Conservation (phyloP, 2,888 invertebrate species). For the Gibbula magus region DNA sequence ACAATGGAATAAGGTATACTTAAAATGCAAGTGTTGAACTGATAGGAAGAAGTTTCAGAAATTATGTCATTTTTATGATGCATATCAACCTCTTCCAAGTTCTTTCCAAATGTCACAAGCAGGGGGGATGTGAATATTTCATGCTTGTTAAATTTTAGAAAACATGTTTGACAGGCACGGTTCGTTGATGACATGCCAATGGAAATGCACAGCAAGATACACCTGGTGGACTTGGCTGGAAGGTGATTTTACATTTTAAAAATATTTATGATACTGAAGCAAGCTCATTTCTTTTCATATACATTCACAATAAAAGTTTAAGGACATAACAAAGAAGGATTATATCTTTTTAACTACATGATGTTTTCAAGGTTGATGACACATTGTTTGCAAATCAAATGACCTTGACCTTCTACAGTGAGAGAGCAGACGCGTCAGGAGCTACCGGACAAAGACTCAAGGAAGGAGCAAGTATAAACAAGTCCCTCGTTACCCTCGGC, state of each 20-base stretch:
- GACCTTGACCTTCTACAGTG: conserved; percentile 62
- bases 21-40: no score
- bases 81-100: not conserved
- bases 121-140: not conserved
- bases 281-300: no score
- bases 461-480: conserved; percentile 84
- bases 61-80: no score
- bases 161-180: conserved; percentile 65
- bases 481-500: conserved; percentile 86
- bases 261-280: no score
- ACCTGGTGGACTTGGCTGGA: conserved; percentile 78
- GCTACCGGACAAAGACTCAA: conserved; percentile 90
- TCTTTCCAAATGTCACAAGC: not conserved
- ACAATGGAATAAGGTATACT: no score
- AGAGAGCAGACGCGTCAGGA: conserved; percentile 79
- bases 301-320: no score
- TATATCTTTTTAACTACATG: no score
- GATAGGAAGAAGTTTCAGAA: no score
- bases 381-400: not conserved
- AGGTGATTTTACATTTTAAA: conserved; percentile 67
- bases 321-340: no score
- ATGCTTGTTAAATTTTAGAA: not conserved
- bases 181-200: conserved; percentile 73
- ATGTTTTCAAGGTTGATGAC: no score
- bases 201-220: conserved; percentile 75